Evolutionary conservation across 1,140 invertebrate species (phyloP), one percentile per base, ranked within the genome.

Genomic region (Drosophila biarmipes): DNA sequence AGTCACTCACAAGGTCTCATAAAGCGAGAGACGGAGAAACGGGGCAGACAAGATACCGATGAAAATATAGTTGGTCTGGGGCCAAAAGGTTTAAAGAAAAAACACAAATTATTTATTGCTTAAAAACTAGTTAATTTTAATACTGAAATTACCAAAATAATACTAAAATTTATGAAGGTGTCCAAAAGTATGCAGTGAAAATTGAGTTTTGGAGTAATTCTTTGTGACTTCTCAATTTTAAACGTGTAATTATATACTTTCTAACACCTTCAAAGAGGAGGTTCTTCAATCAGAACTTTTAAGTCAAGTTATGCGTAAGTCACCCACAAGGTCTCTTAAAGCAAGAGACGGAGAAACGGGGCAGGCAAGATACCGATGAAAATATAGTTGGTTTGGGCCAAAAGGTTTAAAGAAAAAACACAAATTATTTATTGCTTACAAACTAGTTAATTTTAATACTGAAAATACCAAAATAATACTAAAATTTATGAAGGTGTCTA

Each of bases 1-100:
- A 55, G 45, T 19, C 19, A 24, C 14, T 15, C 6, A 4, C 15
- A 61, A 40, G 24, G 15, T 46, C 7, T 12, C n/a, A 24, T 7
- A 21, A 42, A 12, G 19, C 17, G 46, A 62, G n/a, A n/a, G n/a
- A n/a, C 29, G 21, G 8, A 38, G 7, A 19, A 49, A 38, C n/a
- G 48, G 27, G 11, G 6, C 29, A 48, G 17, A 37, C 14, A 40
- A 54, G 5, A 35, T 11, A 15, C 4, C 5, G 15, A 38, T 24
- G 12, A 12, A 46, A 15, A 17, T 14, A 29, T 29, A 7, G 27
- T 46, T 46, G 43, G 43, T 15, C 12, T 34, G 27, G n/a, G n/a
- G 27, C 48, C 49, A 52, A 52, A 52, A 52, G 31, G 31, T 46
- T 27, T 27, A 24, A 14, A 6, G 2, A 6, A 46, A n/a, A 21